A percentile compares a stretch with the other conserved stretches of the same genome.
phyloP scores from a whole-genome alignment of 92 coral and sea anemone species.

The Phymanthus crucifer region DNA sequence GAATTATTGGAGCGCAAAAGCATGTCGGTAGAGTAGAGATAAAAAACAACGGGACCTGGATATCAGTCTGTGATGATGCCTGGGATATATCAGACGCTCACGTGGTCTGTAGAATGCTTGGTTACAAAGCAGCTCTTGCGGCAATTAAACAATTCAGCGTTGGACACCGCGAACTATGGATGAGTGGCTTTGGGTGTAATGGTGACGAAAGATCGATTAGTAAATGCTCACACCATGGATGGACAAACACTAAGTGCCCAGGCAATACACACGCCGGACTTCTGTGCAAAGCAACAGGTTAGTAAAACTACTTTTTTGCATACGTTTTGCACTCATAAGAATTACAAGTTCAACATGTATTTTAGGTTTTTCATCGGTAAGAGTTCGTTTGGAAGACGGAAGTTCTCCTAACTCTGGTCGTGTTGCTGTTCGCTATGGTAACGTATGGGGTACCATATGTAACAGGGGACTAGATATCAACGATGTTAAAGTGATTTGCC shows the following conservation, averaged over 20 bases:
- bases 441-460: conserved; percentile 21
- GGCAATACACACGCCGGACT: conserved; percentile 18
- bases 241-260: background rate
- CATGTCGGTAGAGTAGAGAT: too few species aligned
- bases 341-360: too few species aligned
- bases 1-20: too few species aligned
- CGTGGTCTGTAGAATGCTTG: too few species aligned
- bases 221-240: conserved; percentile 9
- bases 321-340: too few species aligned
- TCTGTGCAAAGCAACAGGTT: background rate
- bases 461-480: background rate
- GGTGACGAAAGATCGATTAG: conserved; percentile 22
- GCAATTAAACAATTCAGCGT: too few species aligned
- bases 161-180: background rate
- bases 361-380: background rate
- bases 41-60: too few species aligned
- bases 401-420: conserved; percentile 3
- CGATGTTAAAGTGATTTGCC: conserved; percentile 22
- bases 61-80: too few species aligned
- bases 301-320: too few species aligned
- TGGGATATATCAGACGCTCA: too few species aligned
- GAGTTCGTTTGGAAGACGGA: conserved; percentile 16
- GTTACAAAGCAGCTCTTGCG: too few species aligned
- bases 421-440: conserved; percentile 14
- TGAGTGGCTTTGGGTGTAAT: conserved; percentile 17